Evolutionary conservation across 30 jellyfish, hydroid and myxozoan genomes (phyloP).

Genomic region (Hydra vulgaris): DNA sequence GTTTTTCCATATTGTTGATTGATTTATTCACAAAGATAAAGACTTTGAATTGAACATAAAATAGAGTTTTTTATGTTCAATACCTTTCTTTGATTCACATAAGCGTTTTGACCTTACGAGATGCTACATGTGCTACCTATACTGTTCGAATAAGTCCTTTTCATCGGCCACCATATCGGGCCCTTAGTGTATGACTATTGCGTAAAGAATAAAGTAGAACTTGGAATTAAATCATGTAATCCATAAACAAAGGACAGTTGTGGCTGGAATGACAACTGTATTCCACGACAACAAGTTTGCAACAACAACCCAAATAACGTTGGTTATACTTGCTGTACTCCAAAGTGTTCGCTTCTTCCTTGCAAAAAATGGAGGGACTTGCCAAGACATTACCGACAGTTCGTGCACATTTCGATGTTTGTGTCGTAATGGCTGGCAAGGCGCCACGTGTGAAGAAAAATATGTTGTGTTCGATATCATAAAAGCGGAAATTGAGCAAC

Average conservation of each 20-base stretch:
- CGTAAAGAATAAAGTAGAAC: neutral
- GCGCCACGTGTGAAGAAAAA: neutral
- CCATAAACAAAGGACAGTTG: conserved; percentile 10
- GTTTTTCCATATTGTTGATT: too few relatives aligned
- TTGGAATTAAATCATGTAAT: neutral
- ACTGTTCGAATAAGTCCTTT: conserved; percentile 9
- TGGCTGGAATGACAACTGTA: conserved; percentile 28
- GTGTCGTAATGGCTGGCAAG: neutral
- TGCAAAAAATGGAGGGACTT: neutral
- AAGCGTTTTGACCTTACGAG: conserved; percentile 8
- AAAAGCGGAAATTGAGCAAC: neutral
- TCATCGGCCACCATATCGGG: conserved; percentile 33
- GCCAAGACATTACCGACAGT: neutral
- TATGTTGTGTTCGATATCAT: neutral
- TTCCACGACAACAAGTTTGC: conserved; percentile 22
- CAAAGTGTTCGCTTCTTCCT: neutral
- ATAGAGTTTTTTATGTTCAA: too few relatives aligned
- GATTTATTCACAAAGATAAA: too few relatives aligned
- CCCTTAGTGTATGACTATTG: conserved; percentile 11
- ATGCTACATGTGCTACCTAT: conserved; percentile 21
- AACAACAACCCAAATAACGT: neutral
- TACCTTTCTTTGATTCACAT: neutral
- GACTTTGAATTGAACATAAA: too few relatives aligned
- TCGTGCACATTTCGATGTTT: neutral
- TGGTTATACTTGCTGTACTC: neutral